A percentile compares a stretch with the other conserved stretches of the same genome.
Evolutionary conservation across 2,113 vertebrate species (phyloP).

Genomic region (Alligator mississippiensis): DNA sequence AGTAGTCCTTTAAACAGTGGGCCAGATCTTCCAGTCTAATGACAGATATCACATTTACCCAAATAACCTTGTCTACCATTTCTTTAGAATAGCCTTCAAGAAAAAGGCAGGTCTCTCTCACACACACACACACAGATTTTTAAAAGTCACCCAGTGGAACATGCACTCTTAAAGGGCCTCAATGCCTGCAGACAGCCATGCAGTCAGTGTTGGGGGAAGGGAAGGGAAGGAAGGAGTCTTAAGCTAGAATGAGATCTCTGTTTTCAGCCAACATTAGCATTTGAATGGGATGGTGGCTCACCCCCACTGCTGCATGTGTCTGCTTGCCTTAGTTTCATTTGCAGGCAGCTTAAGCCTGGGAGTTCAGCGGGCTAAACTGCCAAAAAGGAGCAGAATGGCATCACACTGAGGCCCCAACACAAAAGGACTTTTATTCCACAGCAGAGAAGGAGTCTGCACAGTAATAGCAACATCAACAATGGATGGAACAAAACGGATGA

Average conservation of each 20-base stretch:
- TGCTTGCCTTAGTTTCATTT: slow-evolving; percentile 7
- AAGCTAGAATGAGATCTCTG: neutral
- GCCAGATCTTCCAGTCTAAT: no score
- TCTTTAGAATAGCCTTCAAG: no score
- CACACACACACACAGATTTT: no score
- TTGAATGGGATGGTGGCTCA: neutral
- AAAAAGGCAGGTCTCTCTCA: no score
- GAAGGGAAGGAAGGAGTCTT: neutral
- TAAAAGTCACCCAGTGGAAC: fast-evolving
- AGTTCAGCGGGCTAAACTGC: slow-evolving; percentile 13
- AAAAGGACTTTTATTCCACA: slow-evolving; percentile 62
- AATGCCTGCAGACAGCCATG: neutral
- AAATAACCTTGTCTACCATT: neutral
- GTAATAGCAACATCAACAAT: neutral
- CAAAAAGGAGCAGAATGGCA: slow-evolving; percentile 29
- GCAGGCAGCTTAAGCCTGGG: slow-evolving; percentile 20
- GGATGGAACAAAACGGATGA: neutral
- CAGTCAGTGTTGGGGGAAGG: no score
- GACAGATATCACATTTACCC: no score
- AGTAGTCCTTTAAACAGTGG: no score
- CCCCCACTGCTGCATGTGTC: neutral
- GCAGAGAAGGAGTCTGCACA: neutral
- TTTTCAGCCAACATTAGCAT: slow-evolving; percentile 14
- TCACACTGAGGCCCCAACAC: slow-evolving; percentile 14
- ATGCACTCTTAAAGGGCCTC: neutral